These are phyloP conservation scores for Aeoliscus strigatus DNA, from an alignment of 2,797 vertebrate species.

Conservation along the genomic window DNA sequence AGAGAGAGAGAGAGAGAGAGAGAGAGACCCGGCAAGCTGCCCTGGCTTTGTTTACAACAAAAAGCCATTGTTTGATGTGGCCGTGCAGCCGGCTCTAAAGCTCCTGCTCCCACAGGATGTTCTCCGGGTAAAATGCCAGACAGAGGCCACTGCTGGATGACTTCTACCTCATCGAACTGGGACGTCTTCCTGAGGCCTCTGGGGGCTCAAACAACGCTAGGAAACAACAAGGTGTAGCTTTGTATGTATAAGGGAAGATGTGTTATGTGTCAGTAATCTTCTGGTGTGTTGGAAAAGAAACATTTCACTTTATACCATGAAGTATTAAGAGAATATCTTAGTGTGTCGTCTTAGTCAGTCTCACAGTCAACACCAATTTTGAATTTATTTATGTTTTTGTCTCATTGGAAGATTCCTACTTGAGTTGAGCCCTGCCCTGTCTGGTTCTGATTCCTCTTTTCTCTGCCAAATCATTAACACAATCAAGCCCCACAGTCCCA, in stretches of 20 bases:
- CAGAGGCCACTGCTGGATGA: slow-evolving; percentile 73
- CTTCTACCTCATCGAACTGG: slow-evolving; percentile 57
- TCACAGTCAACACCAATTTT: slow-evolving; percentile 40
- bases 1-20: slow-evolving; percentile 27
- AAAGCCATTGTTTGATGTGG: slow-evolving; percentile 84
- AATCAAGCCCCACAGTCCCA: slow-evolving; percentile 39
- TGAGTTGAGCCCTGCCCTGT: slow-evolving; percentile 39
- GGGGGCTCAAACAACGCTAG: slow-evolving; percentile 43
- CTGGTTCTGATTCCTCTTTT: slow-evolving; percentile 18
- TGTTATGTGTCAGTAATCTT: slow-evolving; percentile 13
- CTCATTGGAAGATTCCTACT: slow-evolving; percentile 42
- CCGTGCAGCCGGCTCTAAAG: slow-evolving; percentile 71
- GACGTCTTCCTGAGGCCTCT: slow-evolving; percentile 49
- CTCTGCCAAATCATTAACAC: slow-evolving; percentile 58
- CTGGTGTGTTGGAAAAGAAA: too few species aligned
- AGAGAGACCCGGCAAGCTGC: slow-evolving; percentile 72
- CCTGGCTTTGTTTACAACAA: slow-evolving; percentile 83
- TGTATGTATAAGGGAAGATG: slow-evolving; percentile 16
- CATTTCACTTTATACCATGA: too few species aligned
- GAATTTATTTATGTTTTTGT: slow-evolving; percentile 30
- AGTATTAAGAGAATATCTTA: too few species aligned
- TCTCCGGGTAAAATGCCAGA: slow-evolving; percentile 78
- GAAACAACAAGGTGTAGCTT: slow-evolving; percentile 47
- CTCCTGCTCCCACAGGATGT: slow-evolving; percentile 79
- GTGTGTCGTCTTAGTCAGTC: too few species aligned